These are phyloP conservation scores for Hippopotamyrus pictus DNA, from an alignment of 2,797 vertebrate genomes.

Conservation along the genomic window DNA sequence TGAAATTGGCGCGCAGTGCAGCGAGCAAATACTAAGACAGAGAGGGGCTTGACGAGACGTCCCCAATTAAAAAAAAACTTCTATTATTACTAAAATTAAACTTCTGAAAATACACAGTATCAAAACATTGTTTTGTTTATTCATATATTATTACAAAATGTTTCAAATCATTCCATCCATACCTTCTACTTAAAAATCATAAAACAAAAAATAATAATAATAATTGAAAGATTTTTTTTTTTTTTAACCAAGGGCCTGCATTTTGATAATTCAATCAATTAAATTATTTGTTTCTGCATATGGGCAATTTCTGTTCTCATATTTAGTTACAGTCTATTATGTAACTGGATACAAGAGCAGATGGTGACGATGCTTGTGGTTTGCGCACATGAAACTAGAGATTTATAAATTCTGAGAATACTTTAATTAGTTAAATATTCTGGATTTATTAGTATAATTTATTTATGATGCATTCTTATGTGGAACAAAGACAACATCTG, in stretches of 20 bases:
- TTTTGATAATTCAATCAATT: slow-evolving; percentile 8
- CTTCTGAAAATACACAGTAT: neutral
- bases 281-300: slow-evolving; percentile 7
- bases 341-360: neutral
- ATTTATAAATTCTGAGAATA: slow-evolving; percentile 6
- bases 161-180: neutral
- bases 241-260: neutral
- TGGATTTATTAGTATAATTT: slow-evolving; percentile 4
- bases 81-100: neutral
- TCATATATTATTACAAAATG: neutral
- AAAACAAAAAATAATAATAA: neutral
- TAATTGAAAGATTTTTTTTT: neutral
- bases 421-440: slow-evolving; percentile 4
- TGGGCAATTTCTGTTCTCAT: neutral
- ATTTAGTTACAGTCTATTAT: slow-evolving; percentile 6
- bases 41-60: neutral
- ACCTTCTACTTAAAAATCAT: neutral
- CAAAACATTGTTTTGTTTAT: neutral
- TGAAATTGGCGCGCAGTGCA: neutral
- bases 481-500: neutral
- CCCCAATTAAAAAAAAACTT: neutral
- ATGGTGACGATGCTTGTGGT: neutral
- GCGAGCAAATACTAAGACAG: neutral
- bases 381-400: neutral
- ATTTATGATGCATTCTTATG: slow-evolving; percentile 6